Evolutionary conservation across 2,888 invertebrate species (phyloP).

Genomic region (Carpatolechia fugitivella): DNA sequence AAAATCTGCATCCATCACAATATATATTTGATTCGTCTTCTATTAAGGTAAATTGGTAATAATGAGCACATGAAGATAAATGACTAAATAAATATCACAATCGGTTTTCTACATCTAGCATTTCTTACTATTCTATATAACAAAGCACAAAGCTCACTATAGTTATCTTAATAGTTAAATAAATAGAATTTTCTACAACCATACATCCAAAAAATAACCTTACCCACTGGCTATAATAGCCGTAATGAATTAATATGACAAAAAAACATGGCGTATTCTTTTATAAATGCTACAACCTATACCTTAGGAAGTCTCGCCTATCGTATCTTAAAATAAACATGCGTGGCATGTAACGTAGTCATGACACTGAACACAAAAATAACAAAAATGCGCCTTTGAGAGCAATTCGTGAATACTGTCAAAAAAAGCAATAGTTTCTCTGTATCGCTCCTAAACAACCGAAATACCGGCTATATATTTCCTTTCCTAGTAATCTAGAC

Average conservation of each 20-base stretch:
- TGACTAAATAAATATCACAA: constrained; percentile 13
- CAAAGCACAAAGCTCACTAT: not conserved
- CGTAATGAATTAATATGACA: not conserved
- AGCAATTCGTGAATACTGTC: too few species aligned
- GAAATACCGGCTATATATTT: too few species aligned
- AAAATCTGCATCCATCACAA: not conserved
- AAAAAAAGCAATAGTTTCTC: too few species aligned
- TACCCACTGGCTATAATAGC: not conserved
- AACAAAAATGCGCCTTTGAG: too few species aligned
- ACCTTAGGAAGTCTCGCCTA: not conserved
- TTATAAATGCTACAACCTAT: not conserved
- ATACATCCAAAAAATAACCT: constrained; percentile 2
- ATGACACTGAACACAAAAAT: too few species aligned
- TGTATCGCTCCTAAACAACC: too few species aligned
- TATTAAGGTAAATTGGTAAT: not conserved
- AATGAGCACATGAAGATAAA: not conserved
- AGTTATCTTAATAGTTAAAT: not conserved
- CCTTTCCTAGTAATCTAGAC: too few species aligned
- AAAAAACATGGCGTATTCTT: too few species aligned
- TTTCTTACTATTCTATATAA: not conserved
- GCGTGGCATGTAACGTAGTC: too few species aligned
- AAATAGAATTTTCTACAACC: constrained; percentile 4
- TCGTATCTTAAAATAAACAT: too few species aligned
- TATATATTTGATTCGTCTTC: not conserved
- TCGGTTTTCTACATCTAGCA: not conserved